Evolutionary conservation across 2,113 vertebrate genomes (phyloP).

Genomic region (Rhinolophus ferrumequinum): DNA sequence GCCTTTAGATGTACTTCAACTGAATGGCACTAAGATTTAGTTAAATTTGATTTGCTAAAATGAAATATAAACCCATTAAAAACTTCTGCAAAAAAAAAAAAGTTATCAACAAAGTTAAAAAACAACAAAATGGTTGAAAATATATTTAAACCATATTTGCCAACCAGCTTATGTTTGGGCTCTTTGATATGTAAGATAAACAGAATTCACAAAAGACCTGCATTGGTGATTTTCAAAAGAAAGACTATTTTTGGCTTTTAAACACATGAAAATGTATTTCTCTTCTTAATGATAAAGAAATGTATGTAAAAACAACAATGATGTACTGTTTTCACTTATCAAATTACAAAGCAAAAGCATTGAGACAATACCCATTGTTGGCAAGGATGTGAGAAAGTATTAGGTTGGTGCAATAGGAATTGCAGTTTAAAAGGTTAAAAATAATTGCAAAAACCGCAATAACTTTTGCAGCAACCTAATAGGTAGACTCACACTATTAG

Average conservation of each 20-base stretch:
- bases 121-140: slow-evolving; percentile 5
- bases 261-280: neutral
- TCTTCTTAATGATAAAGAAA: neutral
- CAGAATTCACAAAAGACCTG: slow-evolving; percentile 2
- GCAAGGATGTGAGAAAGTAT: neutral
- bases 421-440: no score
- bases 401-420: no score
- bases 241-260: neutral
- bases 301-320: neutral
- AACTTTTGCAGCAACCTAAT: no score
- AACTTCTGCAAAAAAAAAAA: neutral
- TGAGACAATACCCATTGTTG: neutral
- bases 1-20: neutral
- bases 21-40: neutral
- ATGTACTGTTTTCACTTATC: neutral
- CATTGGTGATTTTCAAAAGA: slow-evolving; percentile 11
- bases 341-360: slow-evolving; percentile 20
- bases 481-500: neutral
- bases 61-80: neutral
- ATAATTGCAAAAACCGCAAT: no score
- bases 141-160: neutral
- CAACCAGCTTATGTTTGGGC: neutral
- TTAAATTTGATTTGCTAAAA: slow-evolving; percentile 16
- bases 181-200: neutral
- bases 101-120: neutral